Conservation (phyloP, 2,113 vertebrate species). For the Triplophysa dalaica region DNA sequence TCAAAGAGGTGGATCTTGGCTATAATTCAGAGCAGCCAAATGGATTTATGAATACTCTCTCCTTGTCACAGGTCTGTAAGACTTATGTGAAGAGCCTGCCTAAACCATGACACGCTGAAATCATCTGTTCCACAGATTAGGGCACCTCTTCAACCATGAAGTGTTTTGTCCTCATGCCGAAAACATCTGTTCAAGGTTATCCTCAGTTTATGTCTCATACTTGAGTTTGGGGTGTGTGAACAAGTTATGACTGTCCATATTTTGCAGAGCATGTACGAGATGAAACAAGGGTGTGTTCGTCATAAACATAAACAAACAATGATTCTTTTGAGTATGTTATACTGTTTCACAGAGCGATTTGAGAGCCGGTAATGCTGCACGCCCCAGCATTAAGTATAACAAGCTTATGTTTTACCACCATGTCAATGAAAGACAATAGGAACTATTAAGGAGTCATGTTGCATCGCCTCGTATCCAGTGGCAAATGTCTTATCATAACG, state of each 20-base stretch:
- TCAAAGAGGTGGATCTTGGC: constrained; percentile 54
- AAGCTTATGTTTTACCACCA: too few relatives aligned
- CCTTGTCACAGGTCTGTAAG: constrained; percentile 44
- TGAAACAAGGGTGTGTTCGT: constrained; percentile 41
- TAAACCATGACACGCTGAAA: constrained; percentile 29
- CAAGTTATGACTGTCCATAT: constrained; percentile 48
- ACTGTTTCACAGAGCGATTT: background rate
- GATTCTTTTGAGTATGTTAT: background rate
- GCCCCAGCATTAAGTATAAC: too few relatives aligned
- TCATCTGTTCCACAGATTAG: constrained; percentile 42
- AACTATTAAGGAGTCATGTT: too few relatives aligned
- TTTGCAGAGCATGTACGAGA: constrained; percentile 47
- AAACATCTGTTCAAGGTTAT: constrained; percentile 46
- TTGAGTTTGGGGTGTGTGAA: constrained; percentile 19
- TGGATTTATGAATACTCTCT: constrained; percentile 51
- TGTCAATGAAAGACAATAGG: too few relatives aligned
- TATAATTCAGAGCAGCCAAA: constrained; percentile 47
- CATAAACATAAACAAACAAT: constrained; percentile 21
- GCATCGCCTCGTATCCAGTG: too few relatives aligned
- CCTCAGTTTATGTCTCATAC: constrained; percentile 35
- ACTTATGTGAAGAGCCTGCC: constrained; percentile 31
- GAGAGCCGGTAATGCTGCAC: background rate
- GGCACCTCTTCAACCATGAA: constrained; percentile 48
- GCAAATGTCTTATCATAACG: too few relatives aligned
- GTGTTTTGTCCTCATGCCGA: constrained; percentile 50